These are phyloP conservation scores for Tragelaphus imberbis DNA, from an alignment of 2,113 vertebrate genomes.

Conservation along the genomic window DNA sequence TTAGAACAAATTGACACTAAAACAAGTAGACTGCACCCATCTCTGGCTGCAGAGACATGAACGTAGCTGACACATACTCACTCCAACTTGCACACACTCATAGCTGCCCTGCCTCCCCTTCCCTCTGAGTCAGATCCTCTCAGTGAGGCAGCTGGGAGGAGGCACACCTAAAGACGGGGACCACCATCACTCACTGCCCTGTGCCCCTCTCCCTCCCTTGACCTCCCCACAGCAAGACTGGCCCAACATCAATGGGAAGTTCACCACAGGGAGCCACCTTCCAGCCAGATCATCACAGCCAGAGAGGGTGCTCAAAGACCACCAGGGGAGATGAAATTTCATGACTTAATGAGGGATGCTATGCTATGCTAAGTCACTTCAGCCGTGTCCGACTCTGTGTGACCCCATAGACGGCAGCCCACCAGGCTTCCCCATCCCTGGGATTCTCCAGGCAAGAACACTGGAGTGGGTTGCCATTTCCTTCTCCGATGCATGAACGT, in stretches of 20 bases:
- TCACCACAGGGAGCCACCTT: background rate
- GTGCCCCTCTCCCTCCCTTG: background rate
- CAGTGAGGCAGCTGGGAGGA: background rate
- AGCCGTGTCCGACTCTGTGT: no score
- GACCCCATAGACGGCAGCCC: no score
- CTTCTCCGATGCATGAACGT: no score
- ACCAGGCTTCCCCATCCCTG: no score
- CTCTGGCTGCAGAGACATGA: background rate
- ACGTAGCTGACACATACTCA: background rate
- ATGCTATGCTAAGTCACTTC: no score
- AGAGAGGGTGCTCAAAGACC: background rate
- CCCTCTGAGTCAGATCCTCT: background rate
- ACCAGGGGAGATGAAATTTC: background rate
- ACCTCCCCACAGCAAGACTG: background rate
- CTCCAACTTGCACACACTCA: background rate
- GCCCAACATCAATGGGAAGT: no score
- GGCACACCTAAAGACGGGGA: background rate
- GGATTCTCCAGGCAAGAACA: no score
- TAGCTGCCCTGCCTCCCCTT: background rate
- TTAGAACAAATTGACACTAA: background rate
- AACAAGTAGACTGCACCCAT: background rate
- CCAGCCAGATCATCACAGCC: background rate
- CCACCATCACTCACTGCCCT: background rate
- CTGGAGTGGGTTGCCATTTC: no score
- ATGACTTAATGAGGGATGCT: background rate